Conservation (phyloP, 2,113 vertebrate genomes). For the Neogale vison region DNA sequence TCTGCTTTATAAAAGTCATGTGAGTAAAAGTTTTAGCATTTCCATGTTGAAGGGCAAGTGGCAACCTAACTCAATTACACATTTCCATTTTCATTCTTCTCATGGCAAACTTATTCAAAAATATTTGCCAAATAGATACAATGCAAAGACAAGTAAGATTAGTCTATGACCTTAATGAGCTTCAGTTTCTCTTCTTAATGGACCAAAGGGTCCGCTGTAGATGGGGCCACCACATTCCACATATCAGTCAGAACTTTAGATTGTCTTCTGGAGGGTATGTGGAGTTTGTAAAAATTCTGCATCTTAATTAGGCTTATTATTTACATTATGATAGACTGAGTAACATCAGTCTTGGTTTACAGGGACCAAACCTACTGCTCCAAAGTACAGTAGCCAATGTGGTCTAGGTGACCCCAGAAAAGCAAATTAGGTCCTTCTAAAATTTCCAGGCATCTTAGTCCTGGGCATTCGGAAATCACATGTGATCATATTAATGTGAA, state of each 20-base stretch:
- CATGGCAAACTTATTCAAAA: slow-evolving; percentile 7
- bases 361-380: not conserved
- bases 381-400: not conserved
- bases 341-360: not conserved
- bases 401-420: not conserved
- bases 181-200: not conserved
- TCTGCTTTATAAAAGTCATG: not conserved
- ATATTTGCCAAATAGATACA: not conserved
- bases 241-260: not conserved
- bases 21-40: not conserved
- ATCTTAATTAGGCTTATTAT: not conserved
- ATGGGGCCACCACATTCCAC: not conserved
- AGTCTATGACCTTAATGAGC: not conserved
- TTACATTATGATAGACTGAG: not conserved
- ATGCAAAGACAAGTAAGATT: not conserved
- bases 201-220: not conserved
- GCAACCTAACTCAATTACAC: not conserved
- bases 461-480: not conserved
- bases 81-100: not conserved
- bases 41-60: not conserved
- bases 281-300: not conserved
- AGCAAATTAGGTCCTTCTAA: not conserved
- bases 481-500: not conserved
- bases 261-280: not conserved
- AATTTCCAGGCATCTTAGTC: not conserved